These are phyloP conservation scores for Cepaea nemoralis DNA, from an alignment of 1,140 invertebrate species.

Conservation along the genomic window DNA sequence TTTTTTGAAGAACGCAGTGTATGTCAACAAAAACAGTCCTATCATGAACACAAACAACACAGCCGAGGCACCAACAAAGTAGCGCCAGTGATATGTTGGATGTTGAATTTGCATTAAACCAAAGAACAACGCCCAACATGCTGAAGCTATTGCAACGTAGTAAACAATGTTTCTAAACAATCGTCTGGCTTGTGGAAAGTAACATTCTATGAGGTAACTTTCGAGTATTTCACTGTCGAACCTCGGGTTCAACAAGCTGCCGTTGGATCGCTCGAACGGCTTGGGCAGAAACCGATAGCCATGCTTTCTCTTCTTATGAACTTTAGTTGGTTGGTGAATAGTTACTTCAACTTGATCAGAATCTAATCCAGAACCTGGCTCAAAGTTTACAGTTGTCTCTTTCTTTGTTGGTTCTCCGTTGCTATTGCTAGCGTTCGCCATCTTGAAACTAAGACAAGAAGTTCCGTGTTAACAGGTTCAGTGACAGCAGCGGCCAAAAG, in stretches of 20 bases:
- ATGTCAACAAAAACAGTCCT: conserved; percentile 67
- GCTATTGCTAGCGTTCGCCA: conserved; percentile 27
- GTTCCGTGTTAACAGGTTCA: conserved; percentile 6
- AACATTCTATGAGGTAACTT: conserved; percentile 88
- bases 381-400: conserved; percentile 41
- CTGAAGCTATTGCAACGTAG: conserved; percentile 80
- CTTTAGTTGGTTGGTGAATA: conserved; percentile 45
- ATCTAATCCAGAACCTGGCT: conserved; percentile 45
- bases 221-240: conserved; percentile 95
- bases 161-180: conserved; percentile 86
- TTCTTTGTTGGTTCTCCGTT: conserved; percentile 21
- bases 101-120: conserved; percentile 60
- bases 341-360: conserved; percentile 50
- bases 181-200: conserved; percentile 88
- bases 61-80: conserved; percentile 59
- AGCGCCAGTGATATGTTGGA: conserved; percentile 53
- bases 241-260: conserved; percentile 91
- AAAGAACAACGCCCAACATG: conserved; percentile 82
- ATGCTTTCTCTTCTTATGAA: conserved; percentile 35
- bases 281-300: conserved; percentile 70
- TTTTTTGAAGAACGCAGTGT: conserved; percentile 78
- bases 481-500: conserved; percentile 6
- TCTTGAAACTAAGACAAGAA: conserved; percentile 9
- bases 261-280: conserved; percentile 87
- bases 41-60: conserved; percentile 64